A percentile compares a stretch with the other conserved stretches of the same genome.
Conservation (phyloP, 2,797 vertebrate genomes). For the Eleutherodactylus coqui region DNA sequence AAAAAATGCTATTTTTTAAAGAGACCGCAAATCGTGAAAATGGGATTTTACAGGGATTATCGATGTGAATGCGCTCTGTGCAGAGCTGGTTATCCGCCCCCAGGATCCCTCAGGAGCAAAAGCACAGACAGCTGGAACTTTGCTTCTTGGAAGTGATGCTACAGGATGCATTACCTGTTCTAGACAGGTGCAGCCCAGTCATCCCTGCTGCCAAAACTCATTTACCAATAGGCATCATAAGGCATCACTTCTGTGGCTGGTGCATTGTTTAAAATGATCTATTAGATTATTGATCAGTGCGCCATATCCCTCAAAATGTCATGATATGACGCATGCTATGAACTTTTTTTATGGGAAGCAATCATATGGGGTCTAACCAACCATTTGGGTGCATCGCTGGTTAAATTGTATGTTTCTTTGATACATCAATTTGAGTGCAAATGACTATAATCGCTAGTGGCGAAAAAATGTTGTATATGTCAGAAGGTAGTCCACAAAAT, state of each 20-base stretch:
- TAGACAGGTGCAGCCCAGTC: not conserved
- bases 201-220: not conserved
- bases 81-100: too few relatives aligned
- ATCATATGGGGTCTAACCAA: too few relatives aligned
- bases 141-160: not conserved
- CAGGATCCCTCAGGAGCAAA: not conserved
- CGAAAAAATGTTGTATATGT: too few relatives aligned
- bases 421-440: too few relatives aligned
- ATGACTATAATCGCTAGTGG: too few relatives aligned
- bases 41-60: not conserved
- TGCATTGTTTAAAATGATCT: not conserved
- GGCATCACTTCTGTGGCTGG: not conserved
- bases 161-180: not conserved
- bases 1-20: slow-evolving; percentile 33
- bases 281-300: too few relatives aligned
- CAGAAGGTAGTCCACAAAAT: too few relatives aligned
- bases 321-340: not conserved
- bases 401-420: too few relatives aligned
- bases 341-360: too few relatives aligned
- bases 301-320: not conserved
- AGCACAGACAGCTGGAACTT: not conserved
- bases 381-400: too few relatives aligned
- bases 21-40: slow-evolving; percentile 19
- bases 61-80: not conserved
- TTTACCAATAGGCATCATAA: not conserved